A percentile compares a stretch with the other conserved stretches of the same genome.
phyloP scores from a whole-genome alignment of 2,113 vertebrate species.

The Dolichotis patagonum region DNA sequence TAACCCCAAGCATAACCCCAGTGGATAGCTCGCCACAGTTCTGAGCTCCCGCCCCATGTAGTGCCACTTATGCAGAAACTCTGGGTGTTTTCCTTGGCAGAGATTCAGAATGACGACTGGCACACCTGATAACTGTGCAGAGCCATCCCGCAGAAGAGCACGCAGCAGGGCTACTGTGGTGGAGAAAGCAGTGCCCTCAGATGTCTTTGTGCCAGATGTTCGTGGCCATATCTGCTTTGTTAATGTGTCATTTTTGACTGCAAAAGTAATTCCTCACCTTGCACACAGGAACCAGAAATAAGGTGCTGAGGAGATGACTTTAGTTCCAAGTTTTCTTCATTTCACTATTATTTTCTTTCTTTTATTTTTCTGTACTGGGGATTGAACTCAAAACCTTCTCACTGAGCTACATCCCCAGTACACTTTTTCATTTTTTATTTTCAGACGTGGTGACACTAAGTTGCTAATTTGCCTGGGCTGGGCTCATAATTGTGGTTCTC shows the following conservation, averaged over 20 bases:
- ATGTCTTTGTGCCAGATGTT: too few species aligned
- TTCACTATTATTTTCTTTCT: not conserved
- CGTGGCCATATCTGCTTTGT: not conserved
- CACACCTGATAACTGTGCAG: not conserved
- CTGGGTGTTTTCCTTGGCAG: constrained; percentile 59
- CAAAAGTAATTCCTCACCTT: not conserved
- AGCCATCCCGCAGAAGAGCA: not conserved
- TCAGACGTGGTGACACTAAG: not conserved
- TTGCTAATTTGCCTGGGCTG: not conserved
- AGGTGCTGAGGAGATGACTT: not conserved
- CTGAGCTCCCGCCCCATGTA: constrained; percentile 8
- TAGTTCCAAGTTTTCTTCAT: constrained; percentile 42
- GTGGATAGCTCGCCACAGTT: not conserved
- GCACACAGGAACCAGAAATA: not conserved
- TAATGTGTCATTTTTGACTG: not conserved
- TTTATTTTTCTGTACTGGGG: not conserved
- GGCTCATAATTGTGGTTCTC: not conserved
- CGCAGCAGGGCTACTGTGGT: not conserved
- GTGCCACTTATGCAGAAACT: constrained; percentile 1
- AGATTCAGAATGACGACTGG: not conserved
- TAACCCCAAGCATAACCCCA: not conserved
- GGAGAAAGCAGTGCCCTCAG: not conserved
- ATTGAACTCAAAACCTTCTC: not conserved
- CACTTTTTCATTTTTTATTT: not conserved
- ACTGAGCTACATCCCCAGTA: not conserved